Base-by-base conservation (phyloP, 2,797 vertebrate genomes). In the Melanotaenia parkinsoni region DNA sequence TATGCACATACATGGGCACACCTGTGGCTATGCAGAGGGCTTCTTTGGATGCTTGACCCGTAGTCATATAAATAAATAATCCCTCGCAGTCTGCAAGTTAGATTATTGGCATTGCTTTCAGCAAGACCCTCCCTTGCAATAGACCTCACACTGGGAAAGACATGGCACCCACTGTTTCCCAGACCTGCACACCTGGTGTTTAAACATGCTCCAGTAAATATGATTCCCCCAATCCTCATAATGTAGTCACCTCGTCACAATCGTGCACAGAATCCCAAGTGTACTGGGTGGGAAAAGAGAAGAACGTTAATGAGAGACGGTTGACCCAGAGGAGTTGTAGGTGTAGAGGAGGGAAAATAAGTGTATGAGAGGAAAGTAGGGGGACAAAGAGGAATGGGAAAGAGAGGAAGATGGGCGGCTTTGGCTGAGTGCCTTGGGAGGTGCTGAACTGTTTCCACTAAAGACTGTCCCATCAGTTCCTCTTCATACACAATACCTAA, bases 391-490 rank as follows among this genome's bases (percentile, higher is more conserved):
- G 14, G 11, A 38, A 60, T 22, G 53, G 73, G 22, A 12, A 45
- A 59, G 59, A 16, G 56, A 54, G 30, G 0, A 26, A 64, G 35
- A 67, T 0, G 58, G 68, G 72, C 69, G 74, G 62, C 20, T 78
- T 86, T 92, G 89, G 88, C 86, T 85, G 45, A 67, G 58, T 72
- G 86, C 91, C 92, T 86, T 13, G 58, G 26, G 72, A 92, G 90
- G 82, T 91, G 90, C 89, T 92, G 92, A 90, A 93, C 91, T 93
- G 91, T 93, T 83, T 92, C 86, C 65, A 75, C 80, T 78, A 78
- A 87, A 80, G 67, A 75, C 82, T 18, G 58, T 76, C 87, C 77
- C 77, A 71, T 76, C 78, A 74, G 76, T 79, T 54, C 37, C 50
- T 12, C 58, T 37, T 26, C 26, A 43, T 67, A 70, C 2, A 11